phyloP scores from a whole-genome alignment of 2,797 vertebrate genomes.

The Pseudotriccus pelzelni region DNA sequence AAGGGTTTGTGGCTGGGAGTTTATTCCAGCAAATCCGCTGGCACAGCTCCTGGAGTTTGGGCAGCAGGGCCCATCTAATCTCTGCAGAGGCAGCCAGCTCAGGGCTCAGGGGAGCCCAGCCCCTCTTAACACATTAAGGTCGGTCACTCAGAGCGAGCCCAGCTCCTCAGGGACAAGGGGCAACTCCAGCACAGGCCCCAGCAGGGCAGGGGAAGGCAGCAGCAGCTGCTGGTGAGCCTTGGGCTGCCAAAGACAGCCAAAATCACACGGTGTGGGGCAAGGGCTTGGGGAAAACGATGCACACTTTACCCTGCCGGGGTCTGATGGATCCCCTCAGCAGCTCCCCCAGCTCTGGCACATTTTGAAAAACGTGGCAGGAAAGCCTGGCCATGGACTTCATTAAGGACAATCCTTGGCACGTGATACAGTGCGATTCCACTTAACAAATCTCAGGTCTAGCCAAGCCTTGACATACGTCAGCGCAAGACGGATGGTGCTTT shows the following conservation, averaged over 20 bases:
- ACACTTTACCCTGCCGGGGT: background rate
- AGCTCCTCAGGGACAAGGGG: background rate
- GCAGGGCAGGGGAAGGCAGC: background rate
- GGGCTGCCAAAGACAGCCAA: background rate
- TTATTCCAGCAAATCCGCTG: background rate
- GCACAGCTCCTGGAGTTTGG: background rate
- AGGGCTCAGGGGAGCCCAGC: background rate
- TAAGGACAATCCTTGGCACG: background rate
- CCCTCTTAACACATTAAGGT: background rate
- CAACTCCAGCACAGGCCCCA: background rate
- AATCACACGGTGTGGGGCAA: background rate
- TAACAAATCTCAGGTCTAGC: background rate
- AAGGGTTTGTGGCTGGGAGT: background rate
- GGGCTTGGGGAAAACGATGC: background rate
- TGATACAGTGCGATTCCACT: accelerated
- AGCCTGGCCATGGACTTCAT: background rate
- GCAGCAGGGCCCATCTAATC: background rate
- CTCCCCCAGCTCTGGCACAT: background rate
- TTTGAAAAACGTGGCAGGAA: background rate
- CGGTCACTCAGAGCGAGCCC: background rate
- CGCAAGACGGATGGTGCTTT: background rate
- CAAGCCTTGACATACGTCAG: background rate
- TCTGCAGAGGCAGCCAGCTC: background rate
- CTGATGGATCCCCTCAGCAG: background rate
- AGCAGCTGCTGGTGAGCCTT: background rate